A percentile compares a stretch with the other conserved stretches of the same genome.
Evolutionary conservation across 2,797 vertebrate genomes (phyloP).

Genomic region (Pseudochromis fuscus): DNA sequence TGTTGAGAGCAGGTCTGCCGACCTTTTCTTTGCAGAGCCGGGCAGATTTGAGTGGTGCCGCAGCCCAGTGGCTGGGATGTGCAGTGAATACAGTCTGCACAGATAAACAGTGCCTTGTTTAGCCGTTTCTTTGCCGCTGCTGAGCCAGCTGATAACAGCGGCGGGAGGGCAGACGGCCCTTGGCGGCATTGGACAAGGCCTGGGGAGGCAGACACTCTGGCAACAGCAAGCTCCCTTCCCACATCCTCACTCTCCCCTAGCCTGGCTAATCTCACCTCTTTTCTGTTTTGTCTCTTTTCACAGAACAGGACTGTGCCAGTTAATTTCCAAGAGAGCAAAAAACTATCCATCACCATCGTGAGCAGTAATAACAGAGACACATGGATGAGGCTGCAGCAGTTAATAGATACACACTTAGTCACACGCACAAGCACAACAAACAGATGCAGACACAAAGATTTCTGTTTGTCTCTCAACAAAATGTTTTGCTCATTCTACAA

Average conservation of each 20-base stretch:
- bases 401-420: constrained; percentile 18
- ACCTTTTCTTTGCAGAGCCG: constrained; percentile 79
- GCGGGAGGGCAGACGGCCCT: constrained; percentile 81
- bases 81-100: constrained; percentile 88
- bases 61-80: constrained; percentile 85
- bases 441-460: constrained; percentile 11
- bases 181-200: constrained; percentile 88
- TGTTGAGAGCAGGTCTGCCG: constrained; percentile 79
- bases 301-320: constrained; percentile 79
- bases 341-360: constrained; percentile 68
- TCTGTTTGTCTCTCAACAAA: constrained; percentile 5
- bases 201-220: constrained; percentile 92
- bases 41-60: constrained; percentile 90
- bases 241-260: constrained; percentile 68
- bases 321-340: constrained; percentile 81
- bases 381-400: constrained; percentile 23
- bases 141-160: constrained; percentile 91
- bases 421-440: neutral
- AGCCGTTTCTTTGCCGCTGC: constrained; percentile 88
- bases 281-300: constrained; percentile 84
- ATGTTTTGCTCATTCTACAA: constrained; percentile 12
- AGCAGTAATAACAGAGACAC: constrained; percentile 48
- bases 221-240: constrained; percentile 86
- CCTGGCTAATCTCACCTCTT: constrained; percentile 80
- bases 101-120: constrained; percentile 93